phyloP scores from a whole-genome alignment of 30 jellyfish, hydroid and myxozoan genomes.

The Aurelia sp. region DNA sequence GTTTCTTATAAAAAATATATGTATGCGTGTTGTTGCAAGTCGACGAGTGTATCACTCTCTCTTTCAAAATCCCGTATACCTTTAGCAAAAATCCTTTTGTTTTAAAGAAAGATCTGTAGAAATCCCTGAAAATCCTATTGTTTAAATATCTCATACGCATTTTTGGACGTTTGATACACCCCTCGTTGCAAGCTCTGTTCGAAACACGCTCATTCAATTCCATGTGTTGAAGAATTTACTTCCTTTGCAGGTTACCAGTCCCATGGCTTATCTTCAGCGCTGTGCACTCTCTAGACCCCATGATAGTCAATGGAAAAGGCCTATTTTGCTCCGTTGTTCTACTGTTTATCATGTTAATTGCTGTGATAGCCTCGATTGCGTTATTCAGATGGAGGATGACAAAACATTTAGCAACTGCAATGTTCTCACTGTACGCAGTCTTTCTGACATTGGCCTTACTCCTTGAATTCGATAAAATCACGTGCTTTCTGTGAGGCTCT shows the following conservation, averaged over 20 bases:
- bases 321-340: slow-evolving; percentile 83
- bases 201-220: too few species aligned
- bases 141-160: too few species aligned
- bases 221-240: too few species aligned
- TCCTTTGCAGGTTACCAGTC: slow-evolving; percentile 64
- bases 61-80: too few species aligned
- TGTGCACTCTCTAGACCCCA: slow-evolving; percentile 43
- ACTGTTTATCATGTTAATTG: slow-evolving; percentile 78
- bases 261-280: slow-evolving; percentile 87
- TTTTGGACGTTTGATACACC: too few species aligned
- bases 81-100: too few species aligned
- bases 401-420: slow-evolving; percentile 70
- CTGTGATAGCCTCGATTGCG: slow-evolving; percentile 78
- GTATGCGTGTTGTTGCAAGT: too few species aligned
- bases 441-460: slow-evolving; percentile 79
- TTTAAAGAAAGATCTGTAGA: too few species aligned
- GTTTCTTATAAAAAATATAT: too few species aligned
- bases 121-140: too few species aligned
- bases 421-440: slow-evolving; percentile 73
- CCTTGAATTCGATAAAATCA: slow-evolving; percentile 44
- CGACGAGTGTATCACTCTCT: too few species aligned
- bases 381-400: slow-evolving; percentile 88
- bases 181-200: too few species aligned
- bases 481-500: slow-evolving; percentile 57
- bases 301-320: slow-evolving; percentile 66